Conservation (phyloP, 2,113 vertebrate species). For the Corythoichthys intestinalis region DNA sequence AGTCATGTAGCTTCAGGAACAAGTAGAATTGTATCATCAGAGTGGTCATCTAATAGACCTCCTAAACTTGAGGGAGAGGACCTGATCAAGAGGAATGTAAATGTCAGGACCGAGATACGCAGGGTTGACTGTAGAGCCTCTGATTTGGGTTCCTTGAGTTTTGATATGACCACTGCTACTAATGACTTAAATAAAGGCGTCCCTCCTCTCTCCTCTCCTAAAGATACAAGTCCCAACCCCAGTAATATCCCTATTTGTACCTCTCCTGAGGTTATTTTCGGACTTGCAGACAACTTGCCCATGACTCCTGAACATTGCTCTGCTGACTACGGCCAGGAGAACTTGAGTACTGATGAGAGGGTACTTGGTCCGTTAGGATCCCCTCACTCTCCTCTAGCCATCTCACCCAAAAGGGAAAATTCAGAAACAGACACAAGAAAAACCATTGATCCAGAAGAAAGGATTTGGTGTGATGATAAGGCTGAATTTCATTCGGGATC, state of each 20-base stretch:
- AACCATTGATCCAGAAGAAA: slow-evolving; percentile 37
- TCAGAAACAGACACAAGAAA: slow-evolving; percentile 64
- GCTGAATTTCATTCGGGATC: slow-evolving; percentile 45
- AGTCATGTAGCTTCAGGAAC: slow-evolving; percentile 43
- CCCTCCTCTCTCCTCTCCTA: slow-evolving; percentile 66
- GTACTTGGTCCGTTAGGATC: slow-evolving; percentile 55
- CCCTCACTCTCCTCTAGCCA: slow-evolving; percentile 69
- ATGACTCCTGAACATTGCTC: slow-evolving; percentile 59
- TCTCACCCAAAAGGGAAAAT: slow-evolving; percentile 79
- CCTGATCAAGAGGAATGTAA: slow-evolving; percentile 64
- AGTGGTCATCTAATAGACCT: slow-evolving; percentile 44
- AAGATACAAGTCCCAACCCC: slow-evolving; percentile 67
- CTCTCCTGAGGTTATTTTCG: slow-evolving; percentile 62
- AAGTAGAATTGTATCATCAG: slow-evolving; percentile 42
- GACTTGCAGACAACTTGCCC: slow-evolving; percentile 68
- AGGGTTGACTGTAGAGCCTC: slow-evolving; percentile 25
- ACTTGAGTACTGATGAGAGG: slow-evolving; percentile 68
- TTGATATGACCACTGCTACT: slow-evolving; percentile 60
- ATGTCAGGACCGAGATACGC: slow-evolving; percentile 34
- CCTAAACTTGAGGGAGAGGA: slow-evolving; percentile 27
- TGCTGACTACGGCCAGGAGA: slow-evolving; percentile 71
- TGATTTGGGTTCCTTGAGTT: slow-evolving; percentile 39
- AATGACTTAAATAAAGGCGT: slow-evolving; percentile 80
- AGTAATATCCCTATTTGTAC: slow-evolving; percentile 76
- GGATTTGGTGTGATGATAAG: slow-evolving; percentile 48